Evolutionary conservation across 1,140 invertebrate species (phyloP).

Genomic region (Trachelipus rathkii): DNA sequence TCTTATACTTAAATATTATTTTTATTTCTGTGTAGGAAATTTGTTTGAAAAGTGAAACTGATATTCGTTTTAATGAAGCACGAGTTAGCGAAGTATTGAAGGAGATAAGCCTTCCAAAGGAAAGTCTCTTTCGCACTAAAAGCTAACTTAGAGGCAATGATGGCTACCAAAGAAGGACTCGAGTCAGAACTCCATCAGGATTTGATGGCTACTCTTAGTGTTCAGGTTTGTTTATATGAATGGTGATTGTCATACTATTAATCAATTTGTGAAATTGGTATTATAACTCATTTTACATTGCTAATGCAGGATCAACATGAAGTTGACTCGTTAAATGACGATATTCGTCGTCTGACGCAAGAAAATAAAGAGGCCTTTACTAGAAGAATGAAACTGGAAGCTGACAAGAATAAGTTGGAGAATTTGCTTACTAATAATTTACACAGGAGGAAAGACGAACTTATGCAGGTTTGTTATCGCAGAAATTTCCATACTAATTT

Average conservation of each 20-base stretch:
- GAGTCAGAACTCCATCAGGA: slow-evolving; percentile 74
- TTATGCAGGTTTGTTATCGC: slow-evolving; percentile 57
- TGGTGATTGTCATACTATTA: slow-evolving; percentile 20
- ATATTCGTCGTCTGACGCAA: slow-evolving; percentile 84
- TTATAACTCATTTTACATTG: too few species aligned
- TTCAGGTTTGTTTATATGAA: slow-evolving; percentile 28
- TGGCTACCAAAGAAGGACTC: slow-evolving; percentile 85
- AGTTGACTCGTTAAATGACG: slow-evolving; percentile 93
- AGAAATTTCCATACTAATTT: not conserved
- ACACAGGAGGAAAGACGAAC: slow-evolving; percentile 69
- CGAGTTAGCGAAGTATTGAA: slow-evolving; percentile 83
- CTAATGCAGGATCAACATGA: slow-evolving; percentile 59
- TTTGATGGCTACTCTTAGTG: slow-evolving; percentile 46
- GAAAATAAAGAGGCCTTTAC: slow-evolving; percentile 95
- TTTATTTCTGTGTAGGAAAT: slow-evolving; percentile 30
- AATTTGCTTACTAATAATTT: slow-evolving; percentile 97
- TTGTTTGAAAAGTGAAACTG: slow-evolving; percentile 95
- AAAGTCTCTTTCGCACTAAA: slow-evolving; percentile 83
- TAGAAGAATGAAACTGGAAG: slow-evolving; percentile 89
- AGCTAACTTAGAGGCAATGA: slow-evolving; percentile 90
- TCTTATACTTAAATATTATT: too few species aligned
- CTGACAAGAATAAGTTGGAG: slow-evolving; percentile 95
- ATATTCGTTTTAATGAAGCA: slow-evolving; percentile 93
- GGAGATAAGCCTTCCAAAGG: slow-evolving; percentile 88
- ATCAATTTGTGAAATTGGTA: slow-evolving; percentile 29